Conservation (phyloP, 2,113 vertebrate species). For the Hemichromis elongatus region DNA sequence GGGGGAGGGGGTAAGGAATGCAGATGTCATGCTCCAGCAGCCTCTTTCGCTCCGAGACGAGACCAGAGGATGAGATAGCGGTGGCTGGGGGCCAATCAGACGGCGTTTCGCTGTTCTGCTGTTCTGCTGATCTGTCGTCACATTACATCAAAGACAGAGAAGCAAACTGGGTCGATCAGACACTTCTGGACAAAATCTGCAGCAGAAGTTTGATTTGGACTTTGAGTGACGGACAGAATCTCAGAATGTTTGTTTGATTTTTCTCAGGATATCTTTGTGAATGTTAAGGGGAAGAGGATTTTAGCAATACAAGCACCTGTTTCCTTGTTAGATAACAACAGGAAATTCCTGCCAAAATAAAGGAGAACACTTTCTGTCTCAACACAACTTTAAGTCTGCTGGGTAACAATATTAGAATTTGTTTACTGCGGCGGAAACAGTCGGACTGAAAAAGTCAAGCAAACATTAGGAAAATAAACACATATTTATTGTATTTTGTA, state of each 20-base stretch:
- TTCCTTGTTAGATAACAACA: conserved; percentile 27
- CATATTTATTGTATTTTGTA: neutral
- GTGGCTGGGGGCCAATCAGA: neutral
- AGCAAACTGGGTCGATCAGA: neutral
- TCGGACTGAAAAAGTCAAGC: neutral
- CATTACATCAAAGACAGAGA: neutral
- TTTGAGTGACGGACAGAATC: neutral
- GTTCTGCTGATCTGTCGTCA: neutral
- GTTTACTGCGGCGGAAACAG: neutral
- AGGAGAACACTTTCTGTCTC: conserved; percentile 10
- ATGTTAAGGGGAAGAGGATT: neutral
- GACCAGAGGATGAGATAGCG: neutral
- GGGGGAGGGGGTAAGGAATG: neutral
- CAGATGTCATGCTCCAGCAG: conserved; percentile 12
- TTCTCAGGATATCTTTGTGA: neutral
- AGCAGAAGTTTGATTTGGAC: neutral
- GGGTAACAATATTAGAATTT: neutral
- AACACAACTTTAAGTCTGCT: neutral
- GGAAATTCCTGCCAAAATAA: conserved; percentile 33
- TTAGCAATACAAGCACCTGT: neutral
- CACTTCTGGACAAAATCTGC: neutral
- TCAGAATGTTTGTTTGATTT: neutral
- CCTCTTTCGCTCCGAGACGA: neutral
- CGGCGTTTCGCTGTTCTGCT: neutral
- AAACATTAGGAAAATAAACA: neutral